These are phyloP conservation scores for Cerastoderma edule DNA, from an alignment of 2,888 invertebrate species.

Conservation along the genomic window DNA sequence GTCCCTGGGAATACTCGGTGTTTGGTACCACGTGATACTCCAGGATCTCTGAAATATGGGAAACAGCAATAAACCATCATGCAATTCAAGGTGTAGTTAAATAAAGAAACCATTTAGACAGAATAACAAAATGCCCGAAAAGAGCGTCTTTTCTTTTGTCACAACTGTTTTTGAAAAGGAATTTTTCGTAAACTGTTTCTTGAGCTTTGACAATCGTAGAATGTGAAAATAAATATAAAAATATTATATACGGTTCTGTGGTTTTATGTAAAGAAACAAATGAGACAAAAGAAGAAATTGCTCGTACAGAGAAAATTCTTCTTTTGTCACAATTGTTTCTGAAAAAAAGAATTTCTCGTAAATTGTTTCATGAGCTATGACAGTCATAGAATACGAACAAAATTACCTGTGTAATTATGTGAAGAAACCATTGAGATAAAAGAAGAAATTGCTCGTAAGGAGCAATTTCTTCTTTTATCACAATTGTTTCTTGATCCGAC, in stretches of 20 bases:
- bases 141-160: neutral
- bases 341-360: too few relatives aligned
- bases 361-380: too few relatives aligned
- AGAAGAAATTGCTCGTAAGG: neutral
- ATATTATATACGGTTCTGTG: too few relatives aligned
- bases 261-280: too few relatives aligned
- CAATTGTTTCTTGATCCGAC: neutral
- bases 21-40: slow-evolving; percentile 64
- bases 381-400: too few relatives aligned
- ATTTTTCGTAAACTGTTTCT: too few relatives aligned
- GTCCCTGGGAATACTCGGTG: slow-evolving; percentile 61
- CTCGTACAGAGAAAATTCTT: too few relatives aligned
- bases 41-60: slow-evolving; percentile 53
- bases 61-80: neutral
- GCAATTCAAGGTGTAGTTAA: neutral
- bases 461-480: slow-evolving; percentile 7
- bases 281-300: too few relatives aligned
- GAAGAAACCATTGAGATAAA: slow-evolving; percentile 8
- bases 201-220: too few relatives aligned
- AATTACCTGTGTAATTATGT: too few relatives aligned
- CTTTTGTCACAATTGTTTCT: slow-evolving; percentile 1
- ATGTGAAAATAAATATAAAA: too few relatives aligned
- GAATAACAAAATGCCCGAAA: neutral
- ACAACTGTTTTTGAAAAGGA: too few relatives aligned
- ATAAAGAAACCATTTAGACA: neutral